Conservation (phyloP, 2,888 invertebrate genomes). For the Plagodis pulveraria region DNA sequence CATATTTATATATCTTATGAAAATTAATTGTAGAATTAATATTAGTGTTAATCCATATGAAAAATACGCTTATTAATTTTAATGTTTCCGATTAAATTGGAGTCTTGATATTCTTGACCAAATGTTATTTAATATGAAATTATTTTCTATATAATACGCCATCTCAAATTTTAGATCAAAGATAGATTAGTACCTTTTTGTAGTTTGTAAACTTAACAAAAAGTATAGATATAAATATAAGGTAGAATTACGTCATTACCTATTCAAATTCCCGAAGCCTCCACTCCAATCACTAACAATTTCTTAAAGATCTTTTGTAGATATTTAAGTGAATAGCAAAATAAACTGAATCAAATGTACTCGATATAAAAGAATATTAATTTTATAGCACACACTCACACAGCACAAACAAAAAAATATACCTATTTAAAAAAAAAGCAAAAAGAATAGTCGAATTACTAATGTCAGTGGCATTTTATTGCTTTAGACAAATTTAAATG, state of each 20-base stretch:
- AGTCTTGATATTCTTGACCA: conserved; percentile 83
- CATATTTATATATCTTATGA: conserved; percentile 29
- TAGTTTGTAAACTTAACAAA: conserved; percentile 42
- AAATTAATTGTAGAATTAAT: conserved; percentile 38
- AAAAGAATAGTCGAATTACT: too few species aligned
- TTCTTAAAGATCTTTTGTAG: too few species aligned
- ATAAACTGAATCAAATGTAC: too few species aligned
- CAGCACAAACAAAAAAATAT: too few species aligned
- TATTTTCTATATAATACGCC: conserved; percentile 71
- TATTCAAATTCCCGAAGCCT: conserved; percentile 8
- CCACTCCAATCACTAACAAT: too few species aligned
- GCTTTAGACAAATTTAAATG: too few species aligned
- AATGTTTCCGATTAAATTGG: conserved; percentile 83
- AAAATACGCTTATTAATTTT: conserved; percentile 85
- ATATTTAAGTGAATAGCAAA: too few species aligned
- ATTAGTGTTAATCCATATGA: conserved; percentile 77
- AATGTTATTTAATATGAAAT: conserved; percentile 78
- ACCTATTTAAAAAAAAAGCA: too few species aligned
- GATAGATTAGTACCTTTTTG: conserved; percentile 47
- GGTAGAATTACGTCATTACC: background rate
- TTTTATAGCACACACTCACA: too few species aligned
- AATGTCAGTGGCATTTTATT: too few species aligned
- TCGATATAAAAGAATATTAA: too few species aligned
- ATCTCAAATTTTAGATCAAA: conserved; percentile 70
- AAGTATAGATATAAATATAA: conserved; percentile 27